A percentile compares a stretch with the other conserved stretches of the same genome.
These are phyloP conservation scores for Lanius ludovicianus DNA, from an alignment of 2,113 vertebrate genomes.

Conservation along the genomic window DNA sequence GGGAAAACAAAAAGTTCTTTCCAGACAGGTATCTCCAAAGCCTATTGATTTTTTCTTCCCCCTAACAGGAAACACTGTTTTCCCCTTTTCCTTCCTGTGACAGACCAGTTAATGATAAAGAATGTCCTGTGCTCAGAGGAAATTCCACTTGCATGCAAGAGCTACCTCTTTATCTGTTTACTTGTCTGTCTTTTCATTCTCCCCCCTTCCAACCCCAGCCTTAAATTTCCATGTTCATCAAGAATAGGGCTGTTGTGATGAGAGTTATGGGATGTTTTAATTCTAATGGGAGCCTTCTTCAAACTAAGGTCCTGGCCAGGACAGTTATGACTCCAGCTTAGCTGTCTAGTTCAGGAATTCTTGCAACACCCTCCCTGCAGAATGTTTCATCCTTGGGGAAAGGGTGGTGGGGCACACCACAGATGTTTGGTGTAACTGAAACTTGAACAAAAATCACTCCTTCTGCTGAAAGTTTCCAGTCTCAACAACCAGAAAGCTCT, in stretches of 20 bases:
- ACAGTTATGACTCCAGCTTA: conserved; percentile 67
- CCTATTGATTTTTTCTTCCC: conserved; percentile 34
- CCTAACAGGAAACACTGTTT: conserved; percentile 69
- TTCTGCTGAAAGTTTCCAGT: conserved; percentile 63
- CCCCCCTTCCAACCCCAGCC: background rate
- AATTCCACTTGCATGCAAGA: conserved; percentile 64
- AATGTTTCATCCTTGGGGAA: conserved; percentile 74
- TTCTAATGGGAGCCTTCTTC: conserved; percentile 62
- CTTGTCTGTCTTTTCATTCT: background rate
- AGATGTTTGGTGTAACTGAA: conserved; percentile 77
- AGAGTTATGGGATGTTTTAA: conserved; percentile 55
- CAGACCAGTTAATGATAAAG: conserved; percentile 70
- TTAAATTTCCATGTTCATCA: conserved; percentile 24
- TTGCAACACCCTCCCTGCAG: conserved; percentile 70
- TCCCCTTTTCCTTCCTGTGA: conserved; percentile 75
- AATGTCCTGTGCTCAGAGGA: conserved; percentile 73
- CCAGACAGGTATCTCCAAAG: conserved; percentile 55
- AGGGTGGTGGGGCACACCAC: conserved; percentile 75
- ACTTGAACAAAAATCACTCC: conserved; percentile 56
- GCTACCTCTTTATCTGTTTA: conserved; percentile 63
- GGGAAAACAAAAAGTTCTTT: background rate
- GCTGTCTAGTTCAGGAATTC: conserved; percentile 74
- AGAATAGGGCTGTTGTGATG: conserved; percentile 58
- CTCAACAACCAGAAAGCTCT: conserved; percentile 46
- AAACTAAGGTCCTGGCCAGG: conserved; percentile 59